These are phyloP conservation scores for Pomatorhinus ruficollis DNA, from an alignment of 2,113 vertebrate genomes.

Conservation along the genomic window DNA sequence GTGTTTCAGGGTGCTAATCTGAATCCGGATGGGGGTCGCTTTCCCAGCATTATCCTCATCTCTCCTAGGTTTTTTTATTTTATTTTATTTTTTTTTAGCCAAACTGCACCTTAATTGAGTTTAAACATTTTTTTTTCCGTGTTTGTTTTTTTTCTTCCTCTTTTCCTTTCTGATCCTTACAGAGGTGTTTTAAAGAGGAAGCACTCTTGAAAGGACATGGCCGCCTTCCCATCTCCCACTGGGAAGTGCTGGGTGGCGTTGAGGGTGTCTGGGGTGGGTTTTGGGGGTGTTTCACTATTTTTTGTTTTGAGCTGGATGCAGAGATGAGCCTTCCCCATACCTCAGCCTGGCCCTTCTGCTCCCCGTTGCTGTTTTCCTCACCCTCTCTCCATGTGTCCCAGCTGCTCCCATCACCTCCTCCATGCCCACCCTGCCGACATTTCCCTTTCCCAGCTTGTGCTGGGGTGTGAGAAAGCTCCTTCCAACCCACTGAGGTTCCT, in stretches of 20 bases:
- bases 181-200: not conserved
- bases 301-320: not conserved
- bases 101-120: constrained; percentile 64
- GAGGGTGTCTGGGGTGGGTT: not conserved
- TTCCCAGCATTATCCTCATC: constrained; percentile 44
- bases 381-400: constrained; percentile 1
- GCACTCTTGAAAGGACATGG: not conserved
- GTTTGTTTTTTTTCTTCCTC: not conserved
- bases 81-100: constrained; percentile 8
- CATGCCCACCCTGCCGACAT: not conserved
- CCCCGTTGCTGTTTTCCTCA: constrained; percentile 38
- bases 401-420: not conserved
- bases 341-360: constrained; percentile 30
- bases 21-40: constrained; percentile 41
- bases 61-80: not conserved
- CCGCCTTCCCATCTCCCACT: not conserved
- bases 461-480: not conserved
- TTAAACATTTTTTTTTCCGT: not conserved
- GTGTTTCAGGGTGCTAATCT: constrained; percentile 62
- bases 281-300: not conserved
- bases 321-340: constrained; percentile 24
- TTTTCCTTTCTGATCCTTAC: constrained; percentile 41
- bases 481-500: not conserved
- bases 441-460: not conserved
- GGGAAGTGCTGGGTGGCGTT: fast-evolving